Conservation (phyloP, 2,888 invertebrate genomes). For the Drosophila tripunctata region DNA sequence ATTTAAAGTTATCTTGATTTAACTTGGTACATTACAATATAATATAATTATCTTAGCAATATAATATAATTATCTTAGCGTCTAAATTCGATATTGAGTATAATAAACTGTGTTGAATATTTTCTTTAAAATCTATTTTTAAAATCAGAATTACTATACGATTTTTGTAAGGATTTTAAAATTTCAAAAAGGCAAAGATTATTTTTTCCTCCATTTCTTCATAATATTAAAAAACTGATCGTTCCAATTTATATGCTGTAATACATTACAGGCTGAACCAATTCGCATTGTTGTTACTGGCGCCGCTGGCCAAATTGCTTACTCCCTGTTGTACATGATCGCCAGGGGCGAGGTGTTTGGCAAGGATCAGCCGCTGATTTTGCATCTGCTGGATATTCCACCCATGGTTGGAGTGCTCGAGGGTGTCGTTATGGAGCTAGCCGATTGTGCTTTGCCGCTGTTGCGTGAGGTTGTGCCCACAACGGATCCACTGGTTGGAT, state of each 20-base stretch:
- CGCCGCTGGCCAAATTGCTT: constrained; percentile 99
- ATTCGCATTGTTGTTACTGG: constrained; percentile 98
- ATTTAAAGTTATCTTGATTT: no score
- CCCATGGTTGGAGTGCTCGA: constrained; percentile 98
- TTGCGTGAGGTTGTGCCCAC: constrained; percentile 94
- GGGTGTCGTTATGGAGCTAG: constrained; percentile 98
- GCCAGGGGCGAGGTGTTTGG: constrained; percentile 99
- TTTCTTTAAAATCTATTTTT: no score
- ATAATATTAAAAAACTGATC: no score
- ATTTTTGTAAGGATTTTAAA: no score
- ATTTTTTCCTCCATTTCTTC: not conserved
- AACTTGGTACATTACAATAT: no score
- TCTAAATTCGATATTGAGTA: no score
- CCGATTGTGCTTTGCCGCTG: constrained; percentile 97
- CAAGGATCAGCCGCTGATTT: constrained; percentile 91
- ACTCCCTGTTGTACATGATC: constrained; percentile 96
- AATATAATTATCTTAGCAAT: no score
- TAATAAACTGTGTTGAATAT: no score
- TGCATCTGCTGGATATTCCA: constrained; percentile 97
- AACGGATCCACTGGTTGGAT: constrained; percentile 94
- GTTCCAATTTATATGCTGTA: not conserved
- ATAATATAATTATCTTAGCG: no score
- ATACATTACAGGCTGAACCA: constrained; percentile 89
- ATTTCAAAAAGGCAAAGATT: no score
- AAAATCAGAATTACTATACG: no score